Evolutionary conservation across 2,888 invertebrate species (phyloP).

Genomic region (Meganola albula): DNA sequence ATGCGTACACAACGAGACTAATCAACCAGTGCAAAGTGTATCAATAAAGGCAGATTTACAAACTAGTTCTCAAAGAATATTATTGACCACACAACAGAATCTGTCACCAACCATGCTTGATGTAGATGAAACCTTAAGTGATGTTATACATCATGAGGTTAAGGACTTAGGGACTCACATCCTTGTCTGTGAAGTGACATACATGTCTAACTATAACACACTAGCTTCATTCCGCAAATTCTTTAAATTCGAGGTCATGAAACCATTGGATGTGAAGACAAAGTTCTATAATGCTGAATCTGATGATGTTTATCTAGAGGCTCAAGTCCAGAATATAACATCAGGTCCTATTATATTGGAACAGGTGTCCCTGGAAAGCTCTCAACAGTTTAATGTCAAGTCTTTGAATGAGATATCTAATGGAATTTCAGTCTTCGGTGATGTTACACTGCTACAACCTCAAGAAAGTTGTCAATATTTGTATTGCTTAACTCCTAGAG

Average conservation of each 20-base stretch:
- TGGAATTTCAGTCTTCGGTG: conserved; percentile 86
- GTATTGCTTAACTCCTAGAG: conserved; percentile 91
- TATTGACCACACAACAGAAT: conserved; percentile 85
- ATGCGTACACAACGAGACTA: conserved; percentile 97
- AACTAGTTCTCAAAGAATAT: conserved; percentile 92
- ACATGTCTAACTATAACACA: conserved; percentile 85
- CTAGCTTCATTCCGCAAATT: conserved; percentile 95
- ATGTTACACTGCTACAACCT: conserved; percentile 89
- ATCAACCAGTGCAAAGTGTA: conserved; percentile 88
- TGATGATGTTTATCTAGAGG: conserved; percentile 85
- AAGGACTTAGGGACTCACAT: conserved; percentile 99
- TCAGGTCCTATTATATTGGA: conserved; percentile 95
- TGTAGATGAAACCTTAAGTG: conserved; percentile 92
- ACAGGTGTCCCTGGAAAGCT: conserved; percentile 95
- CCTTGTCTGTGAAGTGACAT: conserved; percentile 97
- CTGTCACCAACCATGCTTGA: conserved; percentile 79
- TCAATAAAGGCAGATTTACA: conserved; percentile 95
- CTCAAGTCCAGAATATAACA: conserved; percentile 94
- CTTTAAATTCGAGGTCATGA: conserved; percentile 98
- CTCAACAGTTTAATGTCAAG: conserved; percentile 90
- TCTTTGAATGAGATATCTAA: conserved; percentile 83
- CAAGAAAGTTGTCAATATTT: conserved; percentile 96
- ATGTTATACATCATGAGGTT: conserved; percentile 99
- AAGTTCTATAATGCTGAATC: conserved; percentile 97
- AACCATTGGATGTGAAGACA: conserved; percentile 98